A percentile compares a stretch with the other conserved stretches of the same genome.
Evolutionary conservation across 2,888 invertebrate genomes (phyloP).

Genomic region (Eumerus sabulonum): DNA sequence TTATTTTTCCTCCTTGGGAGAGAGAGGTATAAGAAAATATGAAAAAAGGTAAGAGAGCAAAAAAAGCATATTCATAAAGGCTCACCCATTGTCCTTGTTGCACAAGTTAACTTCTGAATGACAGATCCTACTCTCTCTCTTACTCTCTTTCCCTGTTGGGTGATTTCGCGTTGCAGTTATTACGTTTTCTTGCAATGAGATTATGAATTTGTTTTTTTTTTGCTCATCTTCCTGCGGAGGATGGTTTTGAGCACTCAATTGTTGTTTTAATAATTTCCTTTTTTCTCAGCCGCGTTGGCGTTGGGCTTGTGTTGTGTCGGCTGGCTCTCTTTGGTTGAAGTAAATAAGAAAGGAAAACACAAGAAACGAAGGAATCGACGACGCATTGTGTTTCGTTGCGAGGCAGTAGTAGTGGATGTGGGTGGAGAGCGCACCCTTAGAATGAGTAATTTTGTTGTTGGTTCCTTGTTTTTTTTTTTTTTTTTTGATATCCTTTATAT

Average conservation of each 20-base stretch:
- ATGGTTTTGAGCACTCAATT: constrained; percentile 53
- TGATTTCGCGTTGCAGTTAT: constrained; percentile 62
- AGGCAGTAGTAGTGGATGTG: constrained; percentile 32
- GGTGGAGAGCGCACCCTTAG: constrained; percentile 56
- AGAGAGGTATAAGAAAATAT: neutral
- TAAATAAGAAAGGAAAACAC: constrained; percentile 37
- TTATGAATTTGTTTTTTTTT: constrained; percentile 62
- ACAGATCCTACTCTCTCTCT: neutral
- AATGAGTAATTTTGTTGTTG: constrained; percentile 34
- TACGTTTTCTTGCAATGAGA: constrained; percentile 56
- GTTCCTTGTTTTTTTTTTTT: neutral
- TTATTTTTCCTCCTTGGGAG: constrained; percentile 14
- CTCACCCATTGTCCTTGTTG: constrained; percentile 33
- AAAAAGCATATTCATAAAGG: constrained; percentile 18
- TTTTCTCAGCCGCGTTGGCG: neutral
- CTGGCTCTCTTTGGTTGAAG: constrained; percentile 43
- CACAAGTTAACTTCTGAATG: neutral
- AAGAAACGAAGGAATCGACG: constrained; percentile 23
- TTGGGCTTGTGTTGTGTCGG: constrained; percentile 3
- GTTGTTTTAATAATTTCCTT: constrained; percentile 64
- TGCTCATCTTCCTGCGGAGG: constrained; percentile 8
- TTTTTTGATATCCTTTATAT: constrained; percentile 64
- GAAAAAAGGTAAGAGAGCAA: neutral
- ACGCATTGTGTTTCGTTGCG: constrained; percentile 41
- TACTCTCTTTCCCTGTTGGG: constrained; percentile 28